Evolutionary conservation across 2,113 vertebrate genomes (phyloP).

Genomic region (Brienomyrus brachyistius): DNA sequence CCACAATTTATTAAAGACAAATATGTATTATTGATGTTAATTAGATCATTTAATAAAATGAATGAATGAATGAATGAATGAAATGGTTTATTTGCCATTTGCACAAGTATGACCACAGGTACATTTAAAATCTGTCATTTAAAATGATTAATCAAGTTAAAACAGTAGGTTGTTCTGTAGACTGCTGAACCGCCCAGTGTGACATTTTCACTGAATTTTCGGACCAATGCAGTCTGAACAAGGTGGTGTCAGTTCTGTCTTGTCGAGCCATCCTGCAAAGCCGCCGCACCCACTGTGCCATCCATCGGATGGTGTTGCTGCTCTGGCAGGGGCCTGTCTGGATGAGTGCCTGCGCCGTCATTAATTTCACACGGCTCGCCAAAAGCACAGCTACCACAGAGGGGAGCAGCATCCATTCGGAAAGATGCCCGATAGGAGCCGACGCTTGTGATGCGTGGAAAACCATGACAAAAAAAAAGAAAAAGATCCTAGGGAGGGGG

Average conservation of each 20-base stretch:
- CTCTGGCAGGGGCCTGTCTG: not conserved
- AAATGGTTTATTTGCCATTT: not conserved
- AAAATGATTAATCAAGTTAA: not conserved
- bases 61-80: not conserved
- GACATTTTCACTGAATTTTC: not conserved
- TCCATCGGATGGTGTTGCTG: not conserved
- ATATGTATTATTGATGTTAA: not conserved
- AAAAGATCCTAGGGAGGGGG: not conserved
- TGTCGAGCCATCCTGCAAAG: not conserved
- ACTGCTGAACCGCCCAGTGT: not conserved
- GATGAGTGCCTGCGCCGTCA: not conserved
- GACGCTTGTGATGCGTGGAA: not conserved
- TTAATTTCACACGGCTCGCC: slow-evolving; percentile 9
- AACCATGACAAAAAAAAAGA: not conserved
- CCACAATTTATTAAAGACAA: not conserved
- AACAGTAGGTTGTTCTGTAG: not conserved
- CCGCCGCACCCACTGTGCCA: not conserved
- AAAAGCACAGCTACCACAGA: not conserved
- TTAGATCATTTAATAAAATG: not conserved
- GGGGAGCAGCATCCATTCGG: not conserved
- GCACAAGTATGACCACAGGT: not conserved
- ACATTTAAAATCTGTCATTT: not conserved
- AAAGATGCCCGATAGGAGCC: not conserved
- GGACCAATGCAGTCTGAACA: not conserved
- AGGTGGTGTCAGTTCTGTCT: not conserved